phyloP scores from a whole-genome alignment of 2,888 invertebrate genomes.

The Heliothis peltigera region DNA sequence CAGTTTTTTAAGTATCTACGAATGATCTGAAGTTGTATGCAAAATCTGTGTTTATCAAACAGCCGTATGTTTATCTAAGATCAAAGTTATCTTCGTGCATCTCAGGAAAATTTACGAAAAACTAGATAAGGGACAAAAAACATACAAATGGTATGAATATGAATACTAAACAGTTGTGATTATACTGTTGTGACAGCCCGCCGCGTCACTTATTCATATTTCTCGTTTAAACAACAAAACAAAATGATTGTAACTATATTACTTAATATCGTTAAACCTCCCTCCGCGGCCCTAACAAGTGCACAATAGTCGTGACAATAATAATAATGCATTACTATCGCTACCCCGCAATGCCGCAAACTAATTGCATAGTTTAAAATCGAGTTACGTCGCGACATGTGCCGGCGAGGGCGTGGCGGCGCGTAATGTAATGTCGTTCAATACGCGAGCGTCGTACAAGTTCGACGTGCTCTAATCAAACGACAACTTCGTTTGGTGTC shows the following conservation, averaged over 20 bases:
- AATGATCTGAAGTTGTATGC: too few species aligned
- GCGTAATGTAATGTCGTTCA: conserved; percentile 80
- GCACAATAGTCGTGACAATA: conserved; percentile 46
- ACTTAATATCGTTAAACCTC: conserved; percentile 21
- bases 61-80: too few species aligned
- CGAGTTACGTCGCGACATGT: conserved; percentile 45
- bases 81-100: too few species aligned
- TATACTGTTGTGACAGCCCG: conserved; percentile 7
- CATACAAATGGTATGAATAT: too few species aligned
- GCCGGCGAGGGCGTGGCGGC: conserved; percentile 57
- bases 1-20: too few species aligned
- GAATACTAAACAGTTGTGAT: not conserved
- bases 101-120: too few species aligned
- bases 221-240: conserved; percentile 24
- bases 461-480: conserved; percentile 33
- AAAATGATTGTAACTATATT: conserved; percentile 32
- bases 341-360: conserved; percentile 34
- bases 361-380: conserved; percentile 58
- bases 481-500: conserved; percentile 21
- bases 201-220: not conserved
- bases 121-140: too few species aligned
- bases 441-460: conserved; percentile 71
- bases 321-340: conserved; percentile 50
- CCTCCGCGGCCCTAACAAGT: conserved; percentile 25
- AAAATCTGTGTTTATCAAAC: too few species aligned